Percentiles rank a stretch among this genome's conserved stretches.
Evolutionary conservation across 2,113 vertebrate species (phyloP).

Genomic region (Hyaena hyaena): DNA sequence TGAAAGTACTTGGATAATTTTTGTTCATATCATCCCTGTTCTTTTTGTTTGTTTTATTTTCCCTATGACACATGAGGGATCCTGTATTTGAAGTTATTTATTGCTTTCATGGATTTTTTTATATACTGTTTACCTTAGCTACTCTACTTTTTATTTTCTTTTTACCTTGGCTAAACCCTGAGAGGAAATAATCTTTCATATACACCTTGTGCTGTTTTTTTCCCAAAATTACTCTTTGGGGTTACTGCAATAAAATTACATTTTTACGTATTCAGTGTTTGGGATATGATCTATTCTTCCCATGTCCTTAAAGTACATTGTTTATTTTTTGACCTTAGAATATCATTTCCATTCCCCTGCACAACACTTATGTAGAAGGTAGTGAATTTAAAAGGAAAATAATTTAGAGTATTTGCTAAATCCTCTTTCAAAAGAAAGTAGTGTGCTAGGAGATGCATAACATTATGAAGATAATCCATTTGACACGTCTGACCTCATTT

Average conservation of each 20-base stretch:
- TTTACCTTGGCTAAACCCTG: background rate
- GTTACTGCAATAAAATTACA: background rate
- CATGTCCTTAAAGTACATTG: background rate
- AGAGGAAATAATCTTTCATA: background rate
- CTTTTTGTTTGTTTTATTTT: conserved; percentile 42
- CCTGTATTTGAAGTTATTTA: conserved; percentile 18
- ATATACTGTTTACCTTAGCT: background rate
- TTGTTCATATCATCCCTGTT: background rate
- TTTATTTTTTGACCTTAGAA: background rate
- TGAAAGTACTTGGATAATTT: background rate
- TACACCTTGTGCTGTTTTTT: background rate
- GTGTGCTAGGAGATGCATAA: background rate
- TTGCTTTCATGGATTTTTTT: background rate
- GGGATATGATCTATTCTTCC: background rate
- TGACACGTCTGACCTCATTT: background rate
- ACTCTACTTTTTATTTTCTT: background rate
- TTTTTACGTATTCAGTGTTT: background rate
- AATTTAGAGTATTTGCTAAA: background rate
- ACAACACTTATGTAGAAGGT: background rate
- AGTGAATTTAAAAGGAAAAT: background rate
- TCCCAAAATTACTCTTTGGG: background rate
- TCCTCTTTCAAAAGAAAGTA: background rate
- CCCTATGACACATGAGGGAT: background rate
- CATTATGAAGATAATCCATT: background rate
- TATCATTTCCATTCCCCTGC: background rate